Percentiles rank a stretch among this genome's conserved stretches.
Conservation (phyloP, 2,797 vertebrate species). For the Brotula barbata region DNA sequence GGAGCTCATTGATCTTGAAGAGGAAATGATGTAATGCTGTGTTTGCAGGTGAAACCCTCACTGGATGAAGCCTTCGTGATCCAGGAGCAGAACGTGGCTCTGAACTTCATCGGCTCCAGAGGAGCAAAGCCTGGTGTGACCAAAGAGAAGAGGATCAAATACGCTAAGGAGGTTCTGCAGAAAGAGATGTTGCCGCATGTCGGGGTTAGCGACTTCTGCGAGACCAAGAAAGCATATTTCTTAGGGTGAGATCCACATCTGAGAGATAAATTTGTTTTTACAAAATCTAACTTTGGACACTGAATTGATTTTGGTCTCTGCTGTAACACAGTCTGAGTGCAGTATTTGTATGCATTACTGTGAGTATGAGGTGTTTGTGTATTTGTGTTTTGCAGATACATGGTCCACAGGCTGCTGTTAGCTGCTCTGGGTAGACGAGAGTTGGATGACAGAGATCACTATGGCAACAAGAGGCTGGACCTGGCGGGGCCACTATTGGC, state of each 20-base stretch:
- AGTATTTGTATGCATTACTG: too few relatives aligned
- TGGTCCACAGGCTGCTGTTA: constrained; percentile 94
- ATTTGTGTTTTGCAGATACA: constrained; percentile 81
- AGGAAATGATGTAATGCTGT: background rate
- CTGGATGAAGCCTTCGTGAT: constrained; percentile 98
- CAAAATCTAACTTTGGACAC: too few relatives aligned
- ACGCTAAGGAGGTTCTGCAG: constrained; percentile 97
- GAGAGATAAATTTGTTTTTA: too few relatives aligned
- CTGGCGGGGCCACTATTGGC: constrained; percentile 93
- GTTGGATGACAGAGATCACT: constrained; percentile 98
- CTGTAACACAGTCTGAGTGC: too few relatives aligned
- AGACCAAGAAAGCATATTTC: constrained; percentile 99
- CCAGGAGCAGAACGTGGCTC: constrained; percentile 96
- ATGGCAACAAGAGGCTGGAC: constrained; percentile 98
- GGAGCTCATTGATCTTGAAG: background rate
- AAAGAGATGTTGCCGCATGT: constrained; percentile 98
- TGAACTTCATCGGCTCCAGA: constrained; percentile 98
- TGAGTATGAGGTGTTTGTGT: background rate
- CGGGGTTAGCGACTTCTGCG: constrained; percentile 99
- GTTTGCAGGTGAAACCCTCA: constrained; percentile 91
- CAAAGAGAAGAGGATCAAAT: constrained; percentile 97
- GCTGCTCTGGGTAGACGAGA: constrained; percentile 93
- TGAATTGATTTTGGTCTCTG: too few relatives aligned
- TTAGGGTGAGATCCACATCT: constrained; percentile 82
- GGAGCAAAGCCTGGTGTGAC: constrained; percentile 98